Evolutionary conservation across 2,888 invertebrate genomes (phyloP).

Genomic region (Trichogramma evanescens): DNA sequence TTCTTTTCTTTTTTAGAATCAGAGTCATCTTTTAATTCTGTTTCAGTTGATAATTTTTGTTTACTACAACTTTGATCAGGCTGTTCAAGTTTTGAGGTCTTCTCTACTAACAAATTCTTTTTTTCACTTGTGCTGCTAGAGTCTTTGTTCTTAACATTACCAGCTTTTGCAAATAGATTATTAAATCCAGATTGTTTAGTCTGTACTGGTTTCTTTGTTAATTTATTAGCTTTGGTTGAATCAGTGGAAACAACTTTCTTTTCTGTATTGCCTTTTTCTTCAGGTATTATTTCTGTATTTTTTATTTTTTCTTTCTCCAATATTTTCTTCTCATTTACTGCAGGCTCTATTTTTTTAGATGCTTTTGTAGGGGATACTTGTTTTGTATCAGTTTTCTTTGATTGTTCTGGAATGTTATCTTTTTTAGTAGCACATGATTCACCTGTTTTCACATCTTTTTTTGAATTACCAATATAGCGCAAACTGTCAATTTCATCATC

Average conservation of each 20-base stretch:
- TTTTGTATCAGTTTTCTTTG: constrained; percentile 3
- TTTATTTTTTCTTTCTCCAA: not conserved
- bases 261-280: constrained; percentile 12
- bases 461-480: constrained; percentile 5
- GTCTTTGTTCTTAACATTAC: constrained; percentile 1
- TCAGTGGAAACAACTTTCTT: constrained; percentile 14
- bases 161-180: constrained; percentile 35
- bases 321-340: constrained; percentile 4
- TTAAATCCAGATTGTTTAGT: constrained; percentile 32
- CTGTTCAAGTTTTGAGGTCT: not conserved
- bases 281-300: constrained; percentile 6
- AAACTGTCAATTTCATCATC: constrained; percentile 21
- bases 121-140: not conserved
- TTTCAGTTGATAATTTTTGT: constrained; percentile 1
- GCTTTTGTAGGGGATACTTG: constrained; percentile 7
- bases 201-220: constrained; percentile 29
- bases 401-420: constrained; percentile 1
- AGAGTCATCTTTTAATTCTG: not conserved
- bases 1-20: not conserved
- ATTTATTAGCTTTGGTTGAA: constrained; percentile 22
- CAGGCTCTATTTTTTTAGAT: constrained; percentile 9
- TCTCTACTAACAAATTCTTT: not conserved
- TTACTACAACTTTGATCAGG: not conserved
- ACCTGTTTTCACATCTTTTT: constrained; percentile 3
- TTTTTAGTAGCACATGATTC: not conserved